Evolutionary conservation across 2,797 vertebrate species (phyloP), one percentile per base, ranked within the genome.

Genomic region (Sarcophilus harrisii): DNA sequence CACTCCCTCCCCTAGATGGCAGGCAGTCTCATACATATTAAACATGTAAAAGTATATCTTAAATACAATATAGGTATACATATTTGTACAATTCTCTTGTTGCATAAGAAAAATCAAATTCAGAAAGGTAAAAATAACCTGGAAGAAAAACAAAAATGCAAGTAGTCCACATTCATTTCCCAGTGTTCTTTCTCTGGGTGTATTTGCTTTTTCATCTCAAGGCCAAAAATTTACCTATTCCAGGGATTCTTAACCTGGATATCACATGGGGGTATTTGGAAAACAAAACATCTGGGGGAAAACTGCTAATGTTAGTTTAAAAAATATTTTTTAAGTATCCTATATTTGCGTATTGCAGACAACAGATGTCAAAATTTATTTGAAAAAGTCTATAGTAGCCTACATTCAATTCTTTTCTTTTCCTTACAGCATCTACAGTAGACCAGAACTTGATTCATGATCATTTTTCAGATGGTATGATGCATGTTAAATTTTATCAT

Each of bases 401-500:
- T 30, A 62, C 5, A 90, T 93, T 95, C 91, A 94, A 8, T 95
- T 45, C 49, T 93, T 95, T 93, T 58, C 52, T 1, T 12, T 29
- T 29, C 21, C 57, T 95, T 89, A 92, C 27, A 96, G 81, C 32
- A n/a, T 96, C 95, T 92, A 92, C 91, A 92, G 55, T 91, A 95
- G 90, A 18, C 94, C 95, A 57, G 73, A 90, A 54, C 94, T 94
- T 92, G 54, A 2, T 89, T 66, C 57, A 91, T 59, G 94, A 91
- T 81, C 92, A 2, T 94, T 96, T 96, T 96, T 95, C 93, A 96
- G 95, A 93, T 90, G 95, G 95, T 92, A 93, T 91, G 32, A 55
- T 91, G 8, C 21, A 81, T 92, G 55, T 93, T 96, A 95, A 16
- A 52, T 96, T 92, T 96, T 94, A 24, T 92, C 81, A 91, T 58